phyloP scores from a whole-genome alignment of 1,140 invertebrate species.

The Brachionus sp. region DNA sequence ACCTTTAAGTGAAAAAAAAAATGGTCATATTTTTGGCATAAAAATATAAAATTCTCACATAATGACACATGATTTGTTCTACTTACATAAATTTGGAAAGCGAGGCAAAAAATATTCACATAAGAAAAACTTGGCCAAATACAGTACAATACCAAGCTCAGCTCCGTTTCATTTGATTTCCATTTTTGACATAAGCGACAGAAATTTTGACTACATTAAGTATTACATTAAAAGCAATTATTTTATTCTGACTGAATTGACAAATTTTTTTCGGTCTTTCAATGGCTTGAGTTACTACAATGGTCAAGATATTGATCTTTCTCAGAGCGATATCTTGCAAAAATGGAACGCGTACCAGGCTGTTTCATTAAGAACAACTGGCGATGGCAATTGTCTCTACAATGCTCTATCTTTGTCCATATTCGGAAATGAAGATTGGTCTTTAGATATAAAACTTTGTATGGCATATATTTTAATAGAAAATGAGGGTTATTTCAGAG shows the following conservation, averaged over 20 bases:
- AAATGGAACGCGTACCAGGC: not conserved
- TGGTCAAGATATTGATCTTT: not conserved
- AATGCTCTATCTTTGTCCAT: not conserved
- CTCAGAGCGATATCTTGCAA: not conserved
- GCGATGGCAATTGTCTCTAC: not conserved
- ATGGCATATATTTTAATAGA: not conserved
- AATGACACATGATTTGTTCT: conserved; percentile 1
- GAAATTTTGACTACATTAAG: not conserved
- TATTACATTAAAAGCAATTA: not conserved
- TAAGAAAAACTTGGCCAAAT: not conserved
- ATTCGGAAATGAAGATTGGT: not conserved
- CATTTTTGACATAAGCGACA: not conserved
- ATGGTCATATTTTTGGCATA: not conserved
- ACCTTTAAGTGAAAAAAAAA: not conserved
- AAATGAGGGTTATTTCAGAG: not conserved
- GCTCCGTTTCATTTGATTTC: not conserved
- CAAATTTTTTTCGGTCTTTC: not conserved
- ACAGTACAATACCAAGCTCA: not conserved
- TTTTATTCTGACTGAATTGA: not conserved
- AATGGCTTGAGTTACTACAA: not conserved
- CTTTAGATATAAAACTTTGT: not conserved
- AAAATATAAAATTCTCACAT: not conserved
- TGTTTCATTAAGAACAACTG: not conserved
- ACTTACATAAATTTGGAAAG: not conserved
- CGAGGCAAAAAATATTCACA: not conserved